phyloP scores from a whole-genome alignment of 2,797 vertebrate genomes.

The Manis pentadactyla region DNA sequence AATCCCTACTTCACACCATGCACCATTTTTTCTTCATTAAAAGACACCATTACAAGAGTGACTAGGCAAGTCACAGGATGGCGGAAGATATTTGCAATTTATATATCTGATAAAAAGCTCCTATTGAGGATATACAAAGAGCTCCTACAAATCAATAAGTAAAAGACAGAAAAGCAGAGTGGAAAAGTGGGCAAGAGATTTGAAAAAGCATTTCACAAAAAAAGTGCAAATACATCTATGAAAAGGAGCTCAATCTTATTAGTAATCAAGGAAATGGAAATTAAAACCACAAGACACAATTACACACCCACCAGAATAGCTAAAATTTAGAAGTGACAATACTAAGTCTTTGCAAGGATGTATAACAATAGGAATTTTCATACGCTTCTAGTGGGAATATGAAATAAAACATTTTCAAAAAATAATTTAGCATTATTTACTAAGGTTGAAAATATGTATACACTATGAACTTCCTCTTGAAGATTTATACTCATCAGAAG shows the following conservation, averaged over 20 bases:
- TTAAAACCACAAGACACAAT: neutral
- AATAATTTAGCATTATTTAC: slow-evolving; percentile 8
- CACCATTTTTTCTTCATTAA: slow-evolving; percentile 33
- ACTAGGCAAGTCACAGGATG: neutral
- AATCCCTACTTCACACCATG: neutral
- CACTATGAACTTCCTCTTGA: neutral
- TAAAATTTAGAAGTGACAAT: neutral
- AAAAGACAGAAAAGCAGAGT: slow-evolving; percentile 16
- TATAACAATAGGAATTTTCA: neutral
- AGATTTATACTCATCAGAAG: neutral
- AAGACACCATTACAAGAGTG: neutral
- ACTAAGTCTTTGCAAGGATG: slow-evolving; percentile 19
- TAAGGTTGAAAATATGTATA: neutral
- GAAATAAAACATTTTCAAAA: slow-evolving; percentile 8
- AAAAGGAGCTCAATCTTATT: neutral
- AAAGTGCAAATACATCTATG: neutral
- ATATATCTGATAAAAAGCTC: neutral
- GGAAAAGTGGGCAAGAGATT: neutral
- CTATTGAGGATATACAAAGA: neutral
- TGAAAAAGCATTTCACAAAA: neutral
- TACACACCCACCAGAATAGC: neutral
- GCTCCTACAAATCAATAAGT: neutral
- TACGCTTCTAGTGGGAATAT: neutral
- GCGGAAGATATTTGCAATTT: neutral
- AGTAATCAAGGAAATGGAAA: slow-evolving; percentile 12